A percentile compares a stretch with the other conserved stretches of the same genome.
Evolutionary conservation across 2,888 invertebrate genomes (phyloP).

Genomic region (Brenthis daphne): DNA sequence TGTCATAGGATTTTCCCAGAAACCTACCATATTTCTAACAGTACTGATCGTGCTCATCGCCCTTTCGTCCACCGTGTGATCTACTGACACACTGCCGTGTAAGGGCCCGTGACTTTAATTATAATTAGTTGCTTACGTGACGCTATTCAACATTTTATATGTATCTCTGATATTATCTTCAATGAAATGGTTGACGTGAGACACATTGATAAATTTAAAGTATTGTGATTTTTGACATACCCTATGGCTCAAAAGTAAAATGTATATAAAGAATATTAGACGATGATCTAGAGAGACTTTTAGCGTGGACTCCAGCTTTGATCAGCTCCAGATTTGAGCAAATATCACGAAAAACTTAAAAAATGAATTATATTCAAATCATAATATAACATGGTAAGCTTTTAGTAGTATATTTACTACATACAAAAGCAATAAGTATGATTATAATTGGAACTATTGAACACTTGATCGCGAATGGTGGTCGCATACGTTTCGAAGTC

Average conservation of each 20-base stretch:
- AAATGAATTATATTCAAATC: background rate
- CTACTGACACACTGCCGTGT: slow-evolving; percentile 17
- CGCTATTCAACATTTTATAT: slow-evolving; percentile 1
- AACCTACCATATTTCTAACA: slow-evolving; percentile 12
- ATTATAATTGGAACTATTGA: background rate
- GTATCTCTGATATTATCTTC: background rate
- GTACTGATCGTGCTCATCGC: slow-evolving; percentile 11
- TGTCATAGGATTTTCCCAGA: background rate
- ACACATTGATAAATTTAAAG: background rate
- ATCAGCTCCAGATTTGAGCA: no score
- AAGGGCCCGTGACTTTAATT: slow-evolving; percentile 25
- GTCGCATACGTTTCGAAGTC: background rate
- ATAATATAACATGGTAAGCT: background rate
- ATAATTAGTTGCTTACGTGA: slow-evolving; percentile 7
- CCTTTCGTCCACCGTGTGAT: slow-evolving; percentile 6
- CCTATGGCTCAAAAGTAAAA: no score
- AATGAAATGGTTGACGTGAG: background rate
- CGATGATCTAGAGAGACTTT: no score
- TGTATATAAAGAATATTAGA: no score
- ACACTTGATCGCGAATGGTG: background rate
- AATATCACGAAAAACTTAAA: background rate
- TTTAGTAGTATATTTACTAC: no score
- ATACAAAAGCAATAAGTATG: no score
- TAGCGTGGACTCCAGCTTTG: no score
- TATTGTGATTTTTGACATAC: no score